phyloP scores from a whole-genome alignment of 2,888 invertebrate genomes.

The Fragum sueziense region DNA sequence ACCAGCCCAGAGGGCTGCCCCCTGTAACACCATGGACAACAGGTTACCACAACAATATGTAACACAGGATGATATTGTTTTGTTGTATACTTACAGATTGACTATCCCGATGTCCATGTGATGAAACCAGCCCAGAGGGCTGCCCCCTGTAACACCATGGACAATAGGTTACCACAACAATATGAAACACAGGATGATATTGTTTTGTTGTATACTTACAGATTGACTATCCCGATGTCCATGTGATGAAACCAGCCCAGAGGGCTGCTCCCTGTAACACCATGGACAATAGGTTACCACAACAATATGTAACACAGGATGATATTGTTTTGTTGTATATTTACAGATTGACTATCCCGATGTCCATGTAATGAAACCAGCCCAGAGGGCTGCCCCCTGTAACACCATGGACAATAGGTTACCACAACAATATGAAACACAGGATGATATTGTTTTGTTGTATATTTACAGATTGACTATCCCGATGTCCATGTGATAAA shows the following conservation, averaged over 20 bases:
- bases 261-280: slow-evolving; percentile 62
- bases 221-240: slow-evolving; percentile 89
- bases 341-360: slow-evolving; percentile 89
- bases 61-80: slow-evolving; percentile 59
- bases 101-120: slow-evolving; percentile 86
- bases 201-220: slow-evolving; percentile 80
- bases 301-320: slow-evolving; percentile 75
- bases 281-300: slow-evolving; percentile 77
- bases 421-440: slow-evolving; percentile 76
- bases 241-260: slow-evolving; percentile 77
- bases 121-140: slow-evolving; percentile 76
- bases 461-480: slow-evolving; percentile 87
- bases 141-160: slow-evolving; percentile 66
- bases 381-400: slow-evolving; percentile 64
- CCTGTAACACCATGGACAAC: slow-evolving; percentile 71
- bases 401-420: slow-evolving; percentile 76
- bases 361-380: slow-evolving; percentile 81
- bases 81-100: slow-evolving; percentile 85
- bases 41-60: slow-evolving; percentile 79
- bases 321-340: slow-evolving; percentile 46
- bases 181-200: slow-evolving; percentile 71
- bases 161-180: slow-evolving; percentile 78
- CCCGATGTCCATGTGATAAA: slow-evolving; percentile 85
- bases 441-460: slow-evolving; percentile 58
- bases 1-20: slow-evolving; percentile 67